Evolutionary conservation across 1,140 invertebrate genomes (phyloP).

Genomic region (Drosophila baimaii): DNA sequence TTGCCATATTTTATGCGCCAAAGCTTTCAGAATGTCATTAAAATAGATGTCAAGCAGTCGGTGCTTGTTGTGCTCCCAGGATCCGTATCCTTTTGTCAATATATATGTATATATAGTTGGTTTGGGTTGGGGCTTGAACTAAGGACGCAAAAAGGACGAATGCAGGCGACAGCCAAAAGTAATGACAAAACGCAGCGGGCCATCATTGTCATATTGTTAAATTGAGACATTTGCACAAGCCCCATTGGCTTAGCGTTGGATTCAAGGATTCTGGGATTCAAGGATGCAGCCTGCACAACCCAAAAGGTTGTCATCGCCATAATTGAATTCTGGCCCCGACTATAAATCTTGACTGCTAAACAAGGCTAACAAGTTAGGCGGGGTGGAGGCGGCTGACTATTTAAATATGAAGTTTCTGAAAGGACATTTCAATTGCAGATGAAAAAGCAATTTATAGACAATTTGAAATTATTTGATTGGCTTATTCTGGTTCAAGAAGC

Average conservation of each 20-base stretch:
- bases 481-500: not conserved
- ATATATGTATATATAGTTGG: slow-evolving; percentile 12
- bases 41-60: slow-evolving; percentile 68
- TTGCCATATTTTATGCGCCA: slow-evolving; percentile 74
- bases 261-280: slow-evolving; percentile 15
- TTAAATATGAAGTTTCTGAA: slow-evolving; percentile 27
- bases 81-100: slow-evolving; percentile 37
- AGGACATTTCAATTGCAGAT: not conserved
- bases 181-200: slow-evolving; percentile 80
- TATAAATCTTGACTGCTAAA: slow-evolving; percentile 48
- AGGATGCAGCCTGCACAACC: slow-evolving; percentile 29
- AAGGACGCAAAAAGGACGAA: slow-evolving; percentile 37
- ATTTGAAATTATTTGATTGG: slow-evolving; percentile 8
- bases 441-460: slow-evolving; percentile 3
- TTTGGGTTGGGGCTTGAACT: not conserved
- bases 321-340: slow-evolving; percentile 45
- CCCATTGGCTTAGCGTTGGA: slow-evolving; percentile 32
- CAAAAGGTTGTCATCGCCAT: slow-evolving; percentile 49
- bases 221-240: slow-evolving; percentile 73
- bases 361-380: slow-evolving; percentile 19
- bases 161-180: slow-evolving; percentile 76
- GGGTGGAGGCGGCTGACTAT: not conserved
- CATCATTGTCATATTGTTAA: slow-evolving; percentile 82
- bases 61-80: slow-evolving; percentile 26
- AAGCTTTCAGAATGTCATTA: slow-evolving; percentile 76